Conservation (phyloP, 2,113 vertebrate genomes). For the Grus americana region DNA sequence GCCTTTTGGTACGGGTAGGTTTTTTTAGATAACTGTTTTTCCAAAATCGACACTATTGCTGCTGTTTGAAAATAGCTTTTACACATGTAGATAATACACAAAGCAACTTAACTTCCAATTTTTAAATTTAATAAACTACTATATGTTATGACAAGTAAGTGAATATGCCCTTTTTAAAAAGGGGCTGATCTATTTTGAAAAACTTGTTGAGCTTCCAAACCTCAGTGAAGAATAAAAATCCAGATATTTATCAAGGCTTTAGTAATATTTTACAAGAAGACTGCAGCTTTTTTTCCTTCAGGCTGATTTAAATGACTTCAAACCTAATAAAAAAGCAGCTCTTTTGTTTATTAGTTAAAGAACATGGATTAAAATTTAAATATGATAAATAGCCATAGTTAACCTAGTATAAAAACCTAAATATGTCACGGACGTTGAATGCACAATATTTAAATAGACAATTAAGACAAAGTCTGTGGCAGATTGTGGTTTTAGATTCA, state of each 20-base stretch:
- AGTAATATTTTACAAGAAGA: not conserved
- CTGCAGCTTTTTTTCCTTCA: not conserved
- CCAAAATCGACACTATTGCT: not conserved
- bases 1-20: not conserved
- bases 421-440: not conserved
- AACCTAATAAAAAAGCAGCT: not conserved
- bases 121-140: not conserved
- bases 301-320: not conserved
- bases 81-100: not conserved
- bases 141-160: not conserved
- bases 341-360: not conserved
- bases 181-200: not conserved
- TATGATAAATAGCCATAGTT: not conserved
- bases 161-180: not conserved
- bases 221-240: not conserved
- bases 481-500: not conserved
- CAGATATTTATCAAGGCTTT: not conserved
- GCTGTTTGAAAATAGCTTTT: constrained; percentile 22
- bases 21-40: not conserved
- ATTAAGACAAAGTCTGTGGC: not conserved
- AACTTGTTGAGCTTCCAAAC: not conserved
- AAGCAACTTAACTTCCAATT: not conserved
- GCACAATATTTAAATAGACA: not conserved
- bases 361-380: not conserved
- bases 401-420: not conserved